Evolutionary conservation across 2,888 invertebrate genomes (phyloP).

Genomic region (Nebria salina): DNA sequence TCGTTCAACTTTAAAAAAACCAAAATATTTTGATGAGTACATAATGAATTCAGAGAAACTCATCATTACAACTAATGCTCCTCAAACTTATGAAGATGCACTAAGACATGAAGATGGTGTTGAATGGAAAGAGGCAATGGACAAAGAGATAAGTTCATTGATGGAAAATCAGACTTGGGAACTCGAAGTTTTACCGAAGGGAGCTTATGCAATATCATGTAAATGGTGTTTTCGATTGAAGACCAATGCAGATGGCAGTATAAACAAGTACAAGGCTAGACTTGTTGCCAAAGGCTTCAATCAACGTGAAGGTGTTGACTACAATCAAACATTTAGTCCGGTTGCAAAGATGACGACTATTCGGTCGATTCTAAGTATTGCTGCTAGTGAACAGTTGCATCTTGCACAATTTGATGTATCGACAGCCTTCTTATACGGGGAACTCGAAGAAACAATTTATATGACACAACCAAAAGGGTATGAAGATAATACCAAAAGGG

Average conservation of each 20-base stretch:
- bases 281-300: slow-evolving; percentile 49
- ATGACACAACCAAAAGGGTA: slow-evolving; percentile 46
- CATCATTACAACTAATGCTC: slow-evolving; percentile 6
- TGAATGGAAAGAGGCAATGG: slow-evolving; percentile 51
- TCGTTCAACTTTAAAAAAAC: slow-evolving; percentile 36
- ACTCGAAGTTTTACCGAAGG: slow-evolving; percentile 49
- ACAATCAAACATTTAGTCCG: slow-evolving; percentile 54
- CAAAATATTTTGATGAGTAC: slow-evolving; percentile 40
- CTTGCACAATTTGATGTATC: slow-evolving; percentile 54
- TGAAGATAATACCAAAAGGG: too few relatives aligned
- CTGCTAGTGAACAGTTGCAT: slow-evolving; percentile 49
- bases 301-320: slow-evolving; percentile 50
- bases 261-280: slow-evolving; percentile 50
- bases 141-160: slow-evolving; percentile 51
- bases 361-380: slow-evolving; percentile 51
- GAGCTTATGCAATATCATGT: slow-evolving; percentile 49
- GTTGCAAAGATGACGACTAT: slow-evolving; percentile 53
- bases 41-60: slow-evolving; percentile 24
- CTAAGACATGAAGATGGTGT: slow-evolving; percentile 45
- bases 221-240: slow-evolving; percentile 53
- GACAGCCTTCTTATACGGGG: slow-evolving; percentile 55
- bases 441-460: slow-evolving; percentile 54
- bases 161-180: slow-evolving; percentile 51
- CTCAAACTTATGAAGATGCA: slow-evolving; percentile 18
- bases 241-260: slow-evolving; percentile 51